Base-by-base conservation (phyloP, 1,140 invertebrate species). In the Nomia melanderi region DNA sequence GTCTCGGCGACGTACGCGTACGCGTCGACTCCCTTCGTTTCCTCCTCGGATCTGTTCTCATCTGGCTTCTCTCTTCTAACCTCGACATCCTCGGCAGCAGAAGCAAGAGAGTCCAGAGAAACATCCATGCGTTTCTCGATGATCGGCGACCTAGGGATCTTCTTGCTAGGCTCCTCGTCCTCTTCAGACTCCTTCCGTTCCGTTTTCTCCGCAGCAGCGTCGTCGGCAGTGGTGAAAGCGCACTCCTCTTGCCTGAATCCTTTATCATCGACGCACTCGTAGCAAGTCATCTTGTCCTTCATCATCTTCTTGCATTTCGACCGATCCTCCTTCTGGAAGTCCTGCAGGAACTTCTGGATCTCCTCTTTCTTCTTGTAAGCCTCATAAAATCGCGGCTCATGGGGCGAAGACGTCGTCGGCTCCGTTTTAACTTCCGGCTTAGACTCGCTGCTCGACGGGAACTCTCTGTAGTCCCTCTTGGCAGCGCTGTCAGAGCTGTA, bases 211-310 rank as follows among this genome's bases (percentile, higher is more conserved):
- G 63, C 65, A 1, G 27, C 64, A 2, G 73, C 41, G 1, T 81
- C 70, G 1, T 57, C 59, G 0, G 69, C 94, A 9, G 94, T 94
- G 1, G 96, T 93, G 88, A 94, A 96, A 93, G 95, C 96, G 83
- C 95, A 96, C 89, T 96, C 95, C 89, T 96, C 95, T 81, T 96
- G 94, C 86, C 94, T 94, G 27, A 95, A 90, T 3, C 95, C 95
- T 53, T 93, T 93, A 47, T 95, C 93, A 77, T 96, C 94, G 0
- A 93, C 84, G 84, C 96, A 96, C 72, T 94, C 92, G 88, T 94
- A 96, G 88, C 96, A 96, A 6, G 95, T 96, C 95, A 96, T 96
- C 36, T 94, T 94, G 78, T 95, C 94, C 81, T 95, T 95, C 69
- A 94, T 92, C 0, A 94, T 91, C 86, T 95, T 96, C 83, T 95